A percentile compares a stretch with the other conserved stretches of the same genome.
These are phyloP conservation scores for Pemphredon lugubris DNA, from an alignment of 2,888 invertebrate genomes.

Conservation along the genomic window DNA sequence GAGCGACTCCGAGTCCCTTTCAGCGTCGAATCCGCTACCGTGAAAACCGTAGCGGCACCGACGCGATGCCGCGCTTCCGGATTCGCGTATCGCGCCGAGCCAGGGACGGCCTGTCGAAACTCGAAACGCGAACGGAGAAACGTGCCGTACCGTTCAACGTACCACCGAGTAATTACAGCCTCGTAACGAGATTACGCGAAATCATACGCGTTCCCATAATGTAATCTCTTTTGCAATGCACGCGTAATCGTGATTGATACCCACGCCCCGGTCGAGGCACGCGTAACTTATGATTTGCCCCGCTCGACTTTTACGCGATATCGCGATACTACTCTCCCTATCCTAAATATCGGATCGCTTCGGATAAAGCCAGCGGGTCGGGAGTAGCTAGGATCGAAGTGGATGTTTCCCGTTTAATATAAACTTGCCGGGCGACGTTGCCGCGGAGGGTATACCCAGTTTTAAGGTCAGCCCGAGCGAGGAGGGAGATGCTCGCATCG, in stretches of 20 bases:
- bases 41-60: constrained; percentile 10
- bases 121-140: constrained; percentile 11
- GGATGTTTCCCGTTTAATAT: too few relatives aligned
- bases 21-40: constrained; percentile 18
- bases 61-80: background rate
- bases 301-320: too few relatives aligned
- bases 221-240: constrained; percentile 4
- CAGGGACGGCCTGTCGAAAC: constrained; percentile 8
- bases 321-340: too few relatives aligned
- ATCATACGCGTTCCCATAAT: constrained; percentile 20
- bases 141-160: constrained; percentile 1
- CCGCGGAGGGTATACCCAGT: too few relatives aligned
- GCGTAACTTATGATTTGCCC: background rate
- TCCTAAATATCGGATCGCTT: too few relatives aligned
- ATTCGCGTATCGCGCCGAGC: background rate
- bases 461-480: too few relatives aligned
- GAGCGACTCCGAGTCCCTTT: constrained; percentile 18
- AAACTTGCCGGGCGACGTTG: too few relatives aligned
- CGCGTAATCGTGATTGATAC: constrained; percentile 22
- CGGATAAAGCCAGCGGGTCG: too few relatives aligned
- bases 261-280: background rate
- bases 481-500: too few relatives aligned
- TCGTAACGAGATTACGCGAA: constrained; percentile 21
- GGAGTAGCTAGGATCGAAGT: too few relatives aligned
- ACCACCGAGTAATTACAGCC: constrained; percentile 6